Base-by-base conservation (phyloP, 2,888 invertebrate genomes). In the Pandemis cinnamomeana region DNA sequence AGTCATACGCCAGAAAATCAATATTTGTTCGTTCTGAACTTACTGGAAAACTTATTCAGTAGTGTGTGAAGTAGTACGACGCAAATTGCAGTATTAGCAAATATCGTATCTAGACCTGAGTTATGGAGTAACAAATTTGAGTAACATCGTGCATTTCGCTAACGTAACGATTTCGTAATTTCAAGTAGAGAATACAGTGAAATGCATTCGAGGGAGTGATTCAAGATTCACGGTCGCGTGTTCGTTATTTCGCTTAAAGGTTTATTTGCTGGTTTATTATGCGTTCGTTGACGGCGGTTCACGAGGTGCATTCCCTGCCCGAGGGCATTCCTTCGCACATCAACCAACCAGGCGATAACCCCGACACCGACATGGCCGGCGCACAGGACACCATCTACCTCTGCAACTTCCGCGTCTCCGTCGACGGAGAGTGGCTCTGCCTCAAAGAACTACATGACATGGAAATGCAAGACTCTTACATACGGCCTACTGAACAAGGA, bases 371-470 rank as follows among this genome's bases (percentile, higher is more conserved):
- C 83, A 96, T 97, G 96, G 96, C 97, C 82, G 97, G 97, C 82
- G 98, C 98, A 64, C 98, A 98, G 92, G 99, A 99, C 90, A 99
- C 99, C 73, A 98, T 99, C 85, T 99, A 99, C 93, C 94, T 99
- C 89, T 99, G 99, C 95, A 99, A 99, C 91, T 99, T 99, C 91
- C 97, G 99, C 74, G 99, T 99, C 7, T 98, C 98, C 69, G 99
- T 99, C 61, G 99, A 99, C 86, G 99, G 99, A 76, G 99, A 99
- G 89, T 99, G 99, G 99, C 95, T 99, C 75, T 99, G 99, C 88
- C 94, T 99, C 72, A 98, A 98, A 89, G 99, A 99, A 89, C 94
- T 99, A 76, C 98, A 98, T 83, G 99, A 99, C 90, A 97, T 98
- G 86, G 98, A 98, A 85, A 96, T 97, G 95, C 97, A 96, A 82